phyloP scores from a whole-genome alignment of 2,113 vertebrate genomes.

The Gymnarchus niloticus region DNA sequence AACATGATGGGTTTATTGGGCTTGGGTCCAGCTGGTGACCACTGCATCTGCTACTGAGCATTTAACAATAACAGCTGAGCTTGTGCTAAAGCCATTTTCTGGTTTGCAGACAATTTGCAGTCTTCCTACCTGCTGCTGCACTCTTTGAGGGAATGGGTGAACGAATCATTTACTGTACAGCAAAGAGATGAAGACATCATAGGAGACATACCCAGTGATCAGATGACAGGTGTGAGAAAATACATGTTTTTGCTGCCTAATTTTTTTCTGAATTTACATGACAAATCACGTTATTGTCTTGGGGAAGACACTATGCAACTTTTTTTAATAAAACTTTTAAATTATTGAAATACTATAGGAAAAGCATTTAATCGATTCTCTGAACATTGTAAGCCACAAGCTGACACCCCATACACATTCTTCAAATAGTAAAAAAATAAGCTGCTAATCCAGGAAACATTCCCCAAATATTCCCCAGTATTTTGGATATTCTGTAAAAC shows the following conservation, averaged over 20 bases:
- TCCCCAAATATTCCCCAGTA: neutral
- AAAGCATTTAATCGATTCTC: neutral
- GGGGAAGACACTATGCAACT: too few relatives aligned
- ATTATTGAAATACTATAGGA: neutral
- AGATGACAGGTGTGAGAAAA: neutral
- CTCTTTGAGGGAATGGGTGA: neutral
- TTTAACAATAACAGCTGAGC: neutral
- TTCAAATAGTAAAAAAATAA: constrained; percentile 8
- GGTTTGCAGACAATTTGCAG: neutral
- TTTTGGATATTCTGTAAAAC: neutral
- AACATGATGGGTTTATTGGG: neutral
- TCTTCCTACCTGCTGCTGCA: neutral
- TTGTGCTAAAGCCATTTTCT: neutral
- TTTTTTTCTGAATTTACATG: neutral
- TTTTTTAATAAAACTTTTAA: neutral
- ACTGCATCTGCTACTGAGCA: neutral
- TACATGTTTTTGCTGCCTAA: too few relatives aligned
- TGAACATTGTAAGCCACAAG: neutral
- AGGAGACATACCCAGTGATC: too few relatives aligned
- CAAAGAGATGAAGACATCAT: neutral
- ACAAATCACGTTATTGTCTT: neutral
- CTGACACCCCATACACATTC: neutral
- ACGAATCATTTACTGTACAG: neutral
- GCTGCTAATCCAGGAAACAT: neutral
- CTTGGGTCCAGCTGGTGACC: neutral